Evolutionary conservation across 2,797 vertebrate species (phyloP).

Genomic region (Pseudomugil tenellus): DNA sequence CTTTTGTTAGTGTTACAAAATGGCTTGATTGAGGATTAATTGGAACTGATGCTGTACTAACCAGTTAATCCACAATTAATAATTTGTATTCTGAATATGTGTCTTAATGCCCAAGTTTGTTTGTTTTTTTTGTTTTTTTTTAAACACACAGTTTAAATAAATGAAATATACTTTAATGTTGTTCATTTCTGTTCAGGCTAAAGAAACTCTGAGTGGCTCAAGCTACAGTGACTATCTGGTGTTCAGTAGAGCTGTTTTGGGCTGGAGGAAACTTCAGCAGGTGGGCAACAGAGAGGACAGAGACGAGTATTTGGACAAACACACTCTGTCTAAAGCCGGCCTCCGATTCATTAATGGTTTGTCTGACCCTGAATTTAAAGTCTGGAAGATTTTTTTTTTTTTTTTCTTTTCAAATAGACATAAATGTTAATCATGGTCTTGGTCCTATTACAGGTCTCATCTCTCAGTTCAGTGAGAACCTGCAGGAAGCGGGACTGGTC

Average conservation of each 20-base stretch:
- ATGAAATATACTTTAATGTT: neutral
- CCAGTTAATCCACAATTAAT: neutral
- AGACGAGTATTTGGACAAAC: constrained; percentile 85
- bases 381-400: neutral
- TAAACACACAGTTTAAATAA: neutral
- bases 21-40: neutral
- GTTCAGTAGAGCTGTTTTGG: constrained; percentile 86
- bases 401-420: neutral
- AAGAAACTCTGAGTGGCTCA: constrained; percentile 85
- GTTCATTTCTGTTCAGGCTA: constrained; percentile 79
- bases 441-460: constrained; percentile 85
- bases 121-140: neutral
- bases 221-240: constrained; percentile 92
- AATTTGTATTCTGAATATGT: neutral
- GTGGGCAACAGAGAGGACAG: constrained; percentile 77
- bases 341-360: constrained; percentile 93
- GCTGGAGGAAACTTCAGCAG: constrained; percentile 87
- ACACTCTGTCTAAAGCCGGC: constrained; percentile 85
- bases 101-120: neutral
- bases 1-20: neutral
- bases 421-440: neutral
- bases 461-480: constrained; percentile 94
- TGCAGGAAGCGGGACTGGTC: constrained; percentile 88
- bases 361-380: constrained; percentile 19
- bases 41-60: neutral